phyloP scores from a whole-genome alignment of 2,797 vertebrate genomes.

The Pelobates cultripes region DNA sequence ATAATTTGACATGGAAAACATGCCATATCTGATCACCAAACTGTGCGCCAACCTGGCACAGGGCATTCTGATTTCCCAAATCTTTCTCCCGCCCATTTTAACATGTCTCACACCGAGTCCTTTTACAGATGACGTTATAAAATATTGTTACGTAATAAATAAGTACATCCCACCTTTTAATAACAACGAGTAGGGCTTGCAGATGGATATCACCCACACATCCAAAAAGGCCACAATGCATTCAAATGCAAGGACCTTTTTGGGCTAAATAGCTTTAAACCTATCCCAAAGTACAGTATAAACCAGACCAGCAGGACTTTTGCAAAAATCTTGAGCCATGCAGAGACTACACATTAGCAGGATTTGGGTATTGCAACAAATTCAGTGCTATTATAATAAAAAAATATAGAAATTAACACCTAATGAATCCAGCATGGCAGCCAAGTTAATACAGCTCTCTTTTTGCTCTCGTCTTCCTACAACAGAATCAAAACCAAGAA shows the following conservation, averaged over 20 bases:
- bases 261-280: not conserved
- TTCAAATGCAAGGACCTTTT: not conserved
- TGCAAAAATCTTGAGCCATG: constrained; percentile 36
- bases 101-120: no score
- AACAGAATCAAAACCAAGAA: constrained; percentile 11
- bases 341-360: constrained; percentile 9
- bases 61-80: no score
- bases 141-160: no score
- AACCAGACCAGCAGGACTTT: not conserved
- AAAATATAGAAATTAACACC: not conserved
- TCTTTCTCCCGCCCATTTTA: no score
- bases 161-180: not conserved
- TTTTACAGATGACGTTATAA: no score
- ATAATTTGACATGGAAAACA: not conserved
- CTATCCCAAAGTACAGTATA: not conserved
- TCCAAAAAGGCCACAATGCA: not conserved
- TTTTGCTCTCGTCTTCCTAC: not conserved
- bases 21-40: not conserved
- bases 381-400: constrained; percentile 30
- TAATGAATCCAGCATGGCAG: no score
- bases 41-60: no score
- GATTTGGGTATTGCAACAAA: constrained; percentile 7
- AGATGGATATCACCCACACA: not conserved
- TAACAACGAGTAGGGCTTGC: not conserved
- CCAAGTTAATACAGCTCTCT: not conserved